Base-by-base conservation (phyloP, 1,140 invertebrate genomes). In the Brachionus koreanus region DNA sequence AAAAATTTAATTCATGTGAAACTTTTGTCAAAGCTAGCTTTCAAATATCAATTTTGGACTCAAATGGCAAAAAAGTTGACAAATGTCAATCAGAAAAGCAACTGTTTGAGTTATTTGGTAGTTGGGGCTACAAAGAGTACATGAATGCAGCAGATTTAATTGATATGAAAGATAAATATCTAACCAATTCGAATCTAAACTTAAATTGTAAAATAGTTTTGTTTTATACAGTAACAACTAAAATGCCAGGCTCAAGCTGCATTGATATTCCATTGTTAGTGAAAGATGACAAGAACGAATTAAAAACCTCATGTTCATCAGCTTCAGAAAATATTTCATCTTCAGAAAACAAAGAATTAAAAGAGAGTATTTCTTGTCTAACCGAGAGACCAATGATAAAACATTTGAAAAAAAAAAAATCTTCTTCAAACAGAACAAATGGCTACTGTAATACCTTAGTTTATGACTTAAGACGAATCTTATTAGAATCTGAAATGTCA, bases 21-120 rank as follows among this genome's bases (percentile, higher is more conserved):
- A 61, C 75, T 43, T 77, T 52, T 61, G 75, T 77, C 42, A 77
- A 77, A 39, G 75, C 75, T 12, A 77, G 75, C 75, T 77, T 77
- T 52, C 46, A 77, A 12, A 61, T 77, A n/a, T 77, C 25, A 7
- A 77, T 77, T 9, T 61, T 77, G 19, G 75, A 77, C 43, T 57
- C 46, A 12, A n/a, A 77, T 52, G 39, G 42, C 29, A 77, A 77
- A 35, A 61, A 52, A 39, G 75, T 77, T 3, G 75, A 77, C 43
- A 77, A 77, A 52, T 77, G 75, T 61, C 46, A 61, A 19, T 77
- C 75, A 12, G 46, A 52, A 39, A 52, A 33, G 7, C 75, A 77
- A 16, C 19, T 77, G 5, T 77, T 77, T 25, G 75, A 77, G 35
- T 12, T 77, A 25, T 61, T 37, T 19, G 75, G 75, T 16, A 57